phyloP scores from a whole-genome alignment of 64 coral and sea anemone species.

The Dendrophyllia cribrosa region DNA sequence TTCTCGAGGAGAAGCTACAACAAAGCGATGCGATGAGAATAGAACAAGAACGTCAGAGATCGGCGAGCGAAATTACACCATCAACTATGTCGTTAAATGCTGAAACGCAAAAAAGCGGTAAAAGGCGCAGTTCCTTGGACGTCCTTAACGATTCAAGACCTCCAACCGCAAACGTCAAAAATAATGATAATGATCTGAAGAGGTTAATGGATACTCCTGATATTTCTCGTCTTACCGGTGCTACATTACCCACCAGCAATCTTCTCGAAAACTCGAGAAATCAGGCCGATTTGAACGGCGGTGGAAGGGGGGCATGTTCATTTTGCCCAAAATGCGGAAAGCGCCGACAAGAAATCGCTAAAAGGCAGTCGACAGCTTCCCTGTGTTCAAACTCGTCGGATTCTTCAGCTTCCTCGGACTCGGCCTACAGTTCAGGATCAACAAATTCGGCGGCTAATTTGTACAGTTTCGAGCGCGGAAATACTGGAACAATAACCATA shows the following conservation, averaged over 20 bases:
- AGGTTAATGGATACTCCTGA: not conserved
- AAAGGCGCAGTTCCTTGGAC: slow-evolving; percentile 39
- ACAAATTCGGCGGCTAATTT: slow-evolving; percentile 21
- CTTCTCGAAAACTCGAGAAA: slow-evolving; percentile 25
- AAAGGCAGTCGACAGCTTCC: slow-evolving; percentile 70
- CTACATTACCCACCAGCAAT: not conserved
- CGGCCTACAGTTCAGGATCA: slow-evolving; percentile 75
- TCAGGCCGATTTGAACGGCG: not conserved
- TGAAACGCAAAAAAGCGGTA: not conserved
- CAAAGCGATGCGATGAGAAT: not conserved
- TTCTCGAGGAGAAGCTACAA: slow-evolving; percentile 72
- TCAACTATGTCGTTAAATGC: not conserved
- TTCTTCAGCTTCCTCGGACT: slow-evolving; percentile 80
- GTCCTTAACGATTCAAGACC: not conserved
- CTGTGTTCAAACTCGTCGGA: slow-evolving; percentile 75
- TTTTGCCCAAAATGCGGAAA: slow-evolving; percentile 74
- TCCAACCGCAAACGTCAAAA: slow-evolving; percentile 13
- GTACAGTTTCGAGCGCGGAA: not conserved
- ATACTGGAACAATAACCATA: slow-evolving; percentile 13
- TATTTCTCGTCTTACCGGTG: not conserved
- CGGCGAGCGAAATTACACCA: slow-evolving; percentile 18
- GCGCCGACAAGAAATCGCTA: slow-evolving; percentile 41
- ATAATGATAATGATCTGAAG: slow-evolving; percentile 1
- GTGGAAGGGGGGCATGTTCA: slow-evolving; percentile 27
- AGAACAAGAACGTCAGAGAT: not conserved